Evolutionary conservation across 2,113 vertebrate species (phyloP).

Genomic region (Trichomycterus rosablanca): DNA sequence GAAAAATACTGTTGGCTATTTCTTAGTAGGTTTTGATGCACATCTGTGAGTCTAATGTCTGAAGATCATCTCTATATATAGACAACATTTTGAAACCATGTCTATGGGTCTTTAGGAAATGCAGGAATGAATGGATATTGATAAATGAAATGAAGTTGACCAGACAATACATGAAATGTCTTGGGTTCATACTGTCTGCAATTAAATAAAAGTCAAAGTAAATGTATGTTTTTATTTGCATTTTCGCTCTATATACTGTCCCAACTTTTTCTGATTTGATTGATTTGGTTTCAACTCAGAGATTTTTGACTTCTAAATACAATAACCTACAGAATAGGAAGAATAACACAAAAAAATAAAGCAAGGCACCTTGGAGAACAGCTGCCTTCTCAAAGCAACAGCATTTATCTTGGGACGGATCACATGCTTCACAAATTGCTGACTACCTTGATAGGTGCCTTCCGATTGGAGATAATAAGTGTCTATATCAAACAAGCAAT

Average conservation of each 20-base stretch:
- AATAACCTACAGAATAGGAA: too few relatives aligned
- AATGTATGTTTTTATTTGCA: too few relatives aligned
- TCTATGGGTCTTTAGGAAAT: too few relatives aligned
- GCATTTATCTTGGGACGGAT: neutral
- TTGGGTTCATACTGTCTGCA: too few relatives aligned
- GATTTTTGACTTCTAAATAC: neutral
- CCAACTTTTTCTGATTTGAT: too few relatives aligned
- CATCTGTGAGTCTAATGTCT: slow-evolving; percentile 10
- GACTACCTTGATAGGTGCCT: neutral
- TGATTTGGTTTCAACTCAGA: neutral
- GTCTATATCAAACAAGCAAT: slow-evolving; percentile 3
- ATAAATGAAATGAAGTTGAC: too few relatives aligned
- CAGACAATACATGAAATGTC: too few relatives aligned
- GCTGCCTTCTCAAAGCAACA: neutral
- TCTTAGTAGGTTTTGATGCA: slow-evolving; percentile 18
- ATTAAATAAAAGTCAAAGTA: too few relatives aligned
- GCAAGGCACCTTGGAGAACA: neutral
- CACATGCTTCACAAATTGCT: neutral
- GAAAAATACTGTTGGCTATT: slow-evolving; percentile 17
- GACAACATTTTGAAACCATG: neutral
- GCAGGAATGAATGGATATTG: too few relatives aligned
- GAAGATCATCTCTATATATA: slow-evolving; percentile 22
- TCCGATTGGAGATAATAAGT: neutral
- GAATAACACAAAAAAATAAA: too few relatives aligned
- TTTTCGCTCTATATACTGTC: too few relatives aligned